Base-by-base conservation (phyloP, 2,888 invertebrate species). In the Galerucella pusilla region DNA sequence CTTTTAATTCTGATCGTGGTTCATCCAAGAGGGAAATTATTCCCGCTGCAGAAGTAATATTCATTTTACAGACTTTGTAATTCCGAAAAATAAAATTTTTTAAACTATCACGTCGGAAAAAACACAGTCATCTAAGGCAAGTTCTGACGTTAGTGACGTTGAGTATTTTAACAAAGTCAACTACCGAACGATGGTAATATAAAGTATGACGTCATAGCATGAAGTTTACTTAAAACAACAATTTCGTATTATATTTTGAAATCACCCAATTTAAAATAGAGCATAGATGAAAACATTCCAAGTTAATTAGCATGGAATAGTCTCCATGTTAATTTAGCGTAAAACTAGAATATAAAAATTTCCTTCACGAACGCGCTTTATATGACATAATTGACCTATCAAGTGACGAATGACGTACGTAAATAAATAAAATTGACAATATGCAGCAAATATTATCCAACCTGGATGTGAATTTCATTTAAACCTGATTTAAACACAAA, bases 1-100 rank as follows among this genome's bases (percentile, higher is more conserved):
- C 93, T 89, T 98, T 97, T 75, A 98, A 90, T 88, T 98, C 97
- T 14, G 95, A 92, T 90, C 96, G 95, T 69, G 96, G 94, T 88
- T 98, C 98, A 88, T 98, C 97, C 81, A 98, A 90, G 84, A 98
- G 93, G 89, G 98, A 96, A 86, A 98, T 96, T 81, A 98, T 96
- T 87, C 98, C 98, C 86, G 97, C 97, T 92, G 85, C 64, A 49
- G 64, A 65, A 20, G 64, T 65, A 46, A 65, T 65, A 65, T 65
- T 65, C 64, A 65, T 65, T 45, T 65, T 65, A 28, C 4, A 46
- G 11, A 65, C 64, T 65, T 5, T 64, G 11, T 65, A 64, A 46
- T 46, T 65, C 64, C 10, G 46, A 65, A 65, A 63, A 65, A 49
- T 65, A 20, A 10, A 65, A 49, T 46, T 65, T 65, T 65, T 16